Evolutionary conservation across 2,797 vertebrate genomes (phyloP).

Genomic region (Rhinophrynus dorsalis): DNA sequence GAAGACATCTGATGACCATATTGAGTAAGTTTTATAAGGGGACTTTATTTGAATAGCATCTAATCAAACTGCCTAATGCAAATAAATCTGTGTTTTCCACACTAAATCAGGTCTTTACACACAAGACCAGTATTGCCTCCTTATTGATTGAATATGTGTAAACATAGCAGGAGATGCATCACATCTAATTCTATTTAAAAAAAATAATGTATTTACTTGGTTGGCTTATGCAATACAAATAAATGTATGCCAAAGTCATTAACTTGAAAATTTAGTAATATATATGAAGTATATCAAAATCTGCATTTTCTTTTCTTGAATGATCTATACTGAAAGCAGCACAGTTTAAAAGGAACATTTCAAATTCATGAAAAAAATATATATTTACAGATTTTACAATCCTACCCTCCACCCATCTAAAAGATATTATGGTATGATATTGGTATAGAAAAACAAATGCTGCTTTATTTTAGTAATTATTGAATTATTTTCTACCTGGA

Average conservation of each 20-base stretch:
- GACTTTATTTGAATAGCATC: slow-evolving; percentile 22
- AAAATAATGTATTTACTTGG: background rate
- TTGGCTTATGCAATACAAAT: too few relatives aligned
- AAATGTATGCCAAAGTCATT: too few relatives aligned
- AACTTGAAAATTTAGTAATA: too few relatives aligned
- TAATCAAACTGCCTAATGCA: background rate
- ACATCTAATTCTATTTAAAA: background rate
- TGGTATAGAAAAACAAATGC: slow-evolving; percentile 62
- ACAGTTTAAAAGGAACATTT: too few relatives aligned
- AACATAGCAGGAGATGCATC: background rate
- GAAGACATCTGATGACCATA: too few relatives aligned
- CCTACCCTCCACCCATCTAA: slow-evolving; percentile 23
- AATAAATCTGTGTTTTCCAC: background rate
- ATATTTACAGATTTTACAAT: too few relatives aligned
- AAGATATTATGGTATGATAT: slow-evolving; percentile 51
- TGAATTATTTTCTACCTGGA: slow-evolving; percentile 56
- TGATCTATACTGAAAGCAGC: too few relatives aligned
- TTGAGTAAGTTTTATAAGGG: too few relatives aligned
- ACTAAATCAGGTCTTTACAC: background rate
- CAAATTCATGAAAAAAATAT: background rate
- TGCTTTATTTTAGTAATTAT: slow-evolving; percentile 64
- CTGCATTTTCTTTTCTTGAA: background rate
- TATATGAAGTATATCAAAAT: background rate
- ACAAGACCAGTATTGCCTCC: background rate
- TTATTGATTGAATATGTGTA: background rate